Percentiles rank a stretch among this genome's conserved stretches.
These are phyloP conservation scores for Rhynchophorus ferrugineus DNA, from an alignment of 1,140 invertebrate species.

Conservation along the genomic window DNA sequence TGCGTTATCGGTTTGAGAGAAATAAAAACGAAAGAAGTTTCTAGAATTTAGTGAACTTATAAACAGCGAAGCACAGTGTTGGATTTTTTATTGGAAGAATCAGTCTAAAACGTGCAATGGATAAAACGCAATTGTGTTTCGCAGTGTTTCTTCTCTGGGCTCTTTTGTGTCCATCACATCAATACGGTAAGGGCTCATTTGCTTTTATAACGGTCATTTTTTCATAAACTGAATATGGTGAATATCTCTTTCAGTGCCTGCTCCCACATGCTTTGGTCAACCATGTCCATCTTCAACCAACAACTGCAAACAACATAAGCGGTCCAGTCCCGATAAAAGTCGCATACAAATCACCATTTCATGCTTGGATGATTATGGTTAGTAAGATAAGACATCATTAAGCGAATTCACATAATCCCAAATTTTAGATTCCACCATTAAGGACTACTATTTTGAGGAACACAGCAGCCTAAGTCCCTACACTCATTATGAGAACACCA, in stretches of 20 bases:
- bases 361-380: conserved; percentile 26
- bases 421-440: conserved; percentile 18
- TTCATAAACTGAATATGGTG: too few relatives aligned
- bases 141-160: too few relatives aligned
- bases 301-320: conserved; percentile 24
- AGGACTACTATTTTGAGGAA: conserved; percentile 22
- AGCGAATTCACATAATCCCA: not conserved
- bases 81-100: too few relatives aligned
- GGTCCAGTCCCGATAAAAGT: conserved; percentile 21
- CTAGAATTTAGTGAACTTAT: too few relatives aligned
- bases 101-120: too few relatives aligned
- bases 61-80: too few relatives aligned
- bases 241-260: not conserved
- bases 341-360: conserved; percentile 21
- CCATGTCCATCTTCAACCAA: conserved; percentile 21
- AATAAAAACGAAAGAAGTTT: too few relatives aligned
- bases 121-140: too few relatives aligned
- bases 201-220: too few relatives aligned
- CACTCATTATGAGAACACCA: conserved; percentile 21
- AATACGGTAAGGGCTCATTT: not conserved
- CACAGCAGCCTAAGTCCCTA: conserved; percentile 13
- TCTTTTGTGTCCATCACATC: not conserved
- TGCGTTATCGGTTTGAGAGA: too few relatives aligned
- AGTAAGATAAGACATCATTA: not conserved
- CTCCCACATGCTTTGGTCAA: conserved; percentile 20